A percentile compares a stretch with the other conserved stretches of the same genome.
These are phyloP conservation scores for Muricea muricata DNA, from an alignment of 92 coral and sea anemone genomes.

Conservation along the genomic window DNA sequence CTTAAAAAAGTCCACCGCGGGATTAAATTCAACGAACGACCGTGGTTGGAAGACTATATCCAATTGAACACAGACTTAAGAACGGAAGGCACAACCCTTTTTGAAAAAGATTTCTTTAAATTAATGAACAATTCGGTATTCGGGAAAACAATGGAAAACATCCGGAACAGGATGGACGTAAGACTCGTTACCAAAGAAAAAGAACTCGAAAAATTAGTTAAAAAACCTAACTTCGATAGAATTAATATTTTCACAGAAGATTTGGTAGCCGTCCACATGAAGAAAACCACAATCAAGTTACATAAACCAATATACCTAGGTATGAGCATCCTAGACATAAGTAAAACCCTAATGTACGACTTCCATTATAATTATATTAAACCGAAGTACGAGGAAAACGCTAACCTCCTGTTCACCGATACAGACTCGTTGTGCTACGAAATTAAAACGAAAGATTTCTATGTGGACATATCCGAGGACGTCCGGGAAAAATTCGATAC, in stretches of 20 bases:
- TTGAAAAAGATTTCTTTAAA: constrained; percentile 63
- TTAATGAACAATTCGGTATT: constrained; percentile 60
- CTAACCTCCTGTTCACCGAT: constrained; percentile 38
- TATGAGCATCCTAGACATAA: constrained; percentile 12
- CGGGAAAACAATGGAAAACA: constrained; percentile 59
- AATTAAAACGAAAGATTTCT: constrained; percentile 18
- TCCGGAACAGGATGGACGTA: constrained; percentile 57
- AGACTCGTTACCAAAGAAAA: constrained; percentile 51
- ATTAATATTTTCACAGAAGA: neutral
- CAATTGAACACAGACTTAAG: constrained; percentile 56
- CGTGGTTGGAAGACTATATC: constrained; percentile 56
- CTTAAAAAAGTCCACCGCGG: constrained; percentile 22
- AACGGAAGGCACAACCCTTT: constrained; percentile 44
- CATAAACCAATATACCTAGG: neutral
- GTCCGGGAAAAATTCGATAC: neutral
- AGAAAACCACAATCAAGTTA: neutral
- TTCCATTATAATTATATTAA: constrained; percentile 48
- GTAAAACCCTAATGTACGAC: constrained; percentile 35
- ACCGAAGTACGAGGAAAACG: neutral
- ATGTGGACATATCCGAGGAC: neutral
- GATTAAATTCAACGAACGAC: constrained; percentile 48
- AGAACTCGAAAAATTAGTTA: neutral
- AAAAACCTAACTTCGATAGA: neutral
- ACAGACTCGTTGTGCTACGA: constrained; percentile 29
- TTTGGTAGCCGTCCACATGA: neutral